A percentile compares a stretch with the other conserved stretches of the same genome.
Conservation (phyloP, 1,140 invertebrate genomes). For the Mycetomoellerius zeteki region DNA sequence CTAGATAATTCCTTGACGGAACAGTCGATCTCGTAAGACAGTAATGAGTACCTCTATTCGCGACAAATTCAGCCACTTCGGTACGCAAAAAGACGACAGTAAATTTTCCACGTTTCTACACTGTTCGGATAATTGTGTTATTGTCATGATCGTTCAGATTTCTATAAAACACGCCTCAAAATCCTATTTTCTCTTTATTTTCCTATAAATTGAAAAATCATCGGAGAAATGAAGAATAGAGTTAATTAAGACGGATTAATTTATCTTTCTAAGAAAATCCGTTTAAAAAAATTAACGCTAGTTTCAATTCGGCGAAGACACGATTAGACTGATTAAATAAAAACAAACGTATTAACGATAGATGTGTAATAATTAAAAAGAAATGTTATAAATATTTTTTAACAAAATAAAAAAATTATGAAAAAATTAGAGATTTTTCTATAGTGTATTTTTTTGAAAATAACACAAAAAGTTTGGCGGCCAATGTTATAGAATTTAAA, state of each 20-base stretch:
- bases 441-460: no score
- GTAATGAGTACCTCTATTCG: conserved; percentile 38
- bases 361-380: neutral
- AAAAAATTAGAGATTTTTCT: no score
- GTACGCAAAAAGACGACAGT: neutral
- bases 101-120: conserved; percentile 10
- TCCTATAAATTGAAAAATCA: neutral
- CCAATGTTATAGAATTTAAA: no score
- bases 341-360: neutral
- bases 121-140: neutral
- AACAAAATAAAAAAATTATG: no score
- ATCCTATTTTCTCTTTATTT: neutral
- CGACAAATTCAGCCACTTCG: conserved; percentile 19
- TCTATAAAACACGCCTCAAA: neutral
- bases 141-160: conserved; percentile 8
- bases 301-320: neutral
- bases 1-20: conserved; percentile 37
- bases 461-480: no score
- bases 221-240: neutral
- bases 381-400: neutral
- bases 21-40: conserved; percentile 41
- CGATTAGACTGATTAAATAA: neutral
- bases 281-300: neutral
- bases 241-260: neutral
- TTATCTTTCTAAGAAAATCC: neutral